Conservation (phyloP, 2,113 vertebrate species). For the Eira barbara region DNA sequence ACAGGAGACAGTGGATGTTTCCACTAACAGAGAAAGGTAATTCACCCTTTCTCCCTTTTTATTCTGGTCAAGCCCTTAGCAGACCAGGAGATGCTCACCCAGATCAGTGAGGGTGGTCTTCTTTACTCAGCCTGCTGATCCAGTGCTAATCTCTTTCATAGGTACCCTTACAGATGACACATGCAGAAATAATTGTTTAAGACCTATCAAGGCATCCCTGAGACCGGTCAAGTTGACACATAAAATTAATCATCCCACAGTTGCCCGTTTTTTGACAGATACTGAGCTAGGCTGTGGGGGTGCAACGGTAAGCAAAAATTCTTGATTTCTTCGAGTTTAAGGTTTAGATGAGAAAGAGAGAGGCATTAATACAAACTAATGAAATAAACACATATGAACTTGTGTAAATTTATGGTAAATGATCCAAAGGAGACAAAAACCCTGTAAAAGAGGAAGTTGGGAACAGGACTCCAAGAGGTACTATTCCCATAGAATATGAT, state of each 20-base stretch:
- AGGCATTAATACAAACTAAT: background rate
- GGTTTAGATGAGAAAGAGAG: background rate
- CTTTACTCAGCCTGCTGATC: background rate
- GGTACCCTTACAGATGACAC: background rate
- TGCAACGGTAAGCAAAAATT: background rate
- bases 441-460: background rate
- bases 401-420: background rate
- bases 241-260: background rate
- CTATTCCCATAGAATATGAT: background rate
- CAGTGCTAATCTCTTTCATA: background rate
- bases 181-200: background rate
- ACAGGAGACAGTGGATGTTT: background rate
- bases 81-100: background rate
- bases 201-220: background rate
- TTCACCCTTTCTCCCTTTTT: background rate
- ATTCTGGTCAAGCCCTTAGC: background rate
- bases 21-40: background rate
- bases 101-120: background rate
- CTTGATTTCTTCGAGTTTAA: background rate
- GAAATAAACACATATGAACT: background rate
- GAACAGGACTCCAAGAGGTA: background rate
- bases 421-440: background rate
- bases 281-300: background rate
- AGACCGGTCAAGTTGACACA: background rate
- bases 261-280: background rate